Evolutionary conservation across 2,888 invertebrate species (phyloP).

Genomic region (Lobophora halterata): DNA sequence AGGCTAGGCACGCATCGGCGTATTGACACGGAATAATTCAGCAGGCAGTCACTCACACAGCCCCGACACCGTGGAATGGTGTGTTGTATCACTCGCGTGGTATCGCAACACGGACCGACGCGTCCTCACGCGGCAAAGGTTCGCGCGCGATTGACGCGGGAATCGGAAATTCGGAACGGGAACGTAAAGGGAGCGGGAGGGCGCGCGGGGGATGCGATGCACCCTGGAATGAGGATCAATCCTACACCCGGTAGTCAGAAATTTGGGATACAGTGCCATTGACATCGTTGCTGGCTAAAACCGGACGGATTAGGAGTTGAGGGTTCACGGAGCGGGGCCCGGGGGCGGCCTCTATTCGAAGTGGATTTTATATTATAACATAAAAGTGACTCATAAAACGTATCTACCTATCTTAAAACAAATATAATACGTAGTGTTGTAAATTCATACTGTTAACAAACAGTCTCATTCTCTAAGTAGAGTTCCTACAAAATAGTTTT

Average conservation of each 20-base stretch:
- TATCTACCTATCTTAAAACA: no score
- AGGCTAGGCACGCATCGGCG: slow-evolving; percentile 70
- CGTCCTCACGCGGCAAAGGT: slow-evolving; percentile 75
- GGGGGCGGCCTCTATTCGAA: no score
- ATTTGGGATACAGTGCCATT: slow-evolving; percentile 51
- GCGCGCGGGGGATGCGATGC: slow-evolving; percentile 71
- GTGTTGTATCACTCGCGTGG: slow-evolving; percentile 58
- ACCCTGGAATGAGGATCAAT: slow-evolving; percentile 58
- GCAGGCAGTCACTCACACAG: slow-evolving; percentile 66
- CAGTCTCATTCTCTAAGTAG: no score
- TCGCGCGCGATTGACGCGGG: slow-evolving; percentile 72
- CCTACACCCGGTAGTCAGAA: slow-evolving; percentile 48
- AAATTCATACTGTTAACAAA: no score
- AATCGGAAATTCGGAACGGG: no score
- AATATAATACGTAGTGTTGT: no score
- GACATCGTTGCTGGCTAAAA: slow-evolving; percentile 35
- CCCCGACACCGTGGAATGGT: slow-evolving; percentile 35
- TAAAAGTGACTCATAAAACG: no score
- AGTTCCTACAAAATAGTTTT: no score
- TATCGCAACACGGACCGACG: slow-evolving; percentile 47
- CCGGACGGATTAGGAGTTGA: slow-evolving; percentile 30
- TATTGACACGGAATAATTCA: slow-evolving; percentile 69
- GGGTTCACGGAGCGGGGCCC: slow-evolving; percentile 13
- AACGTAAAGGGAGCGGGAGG: slow-evolving; percentile 47
- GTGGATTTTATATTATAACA: no score